Conservation (phyloP, 2,113 vertebrate genomes). For the Stomatorhinus ivindoensis region DNA sequence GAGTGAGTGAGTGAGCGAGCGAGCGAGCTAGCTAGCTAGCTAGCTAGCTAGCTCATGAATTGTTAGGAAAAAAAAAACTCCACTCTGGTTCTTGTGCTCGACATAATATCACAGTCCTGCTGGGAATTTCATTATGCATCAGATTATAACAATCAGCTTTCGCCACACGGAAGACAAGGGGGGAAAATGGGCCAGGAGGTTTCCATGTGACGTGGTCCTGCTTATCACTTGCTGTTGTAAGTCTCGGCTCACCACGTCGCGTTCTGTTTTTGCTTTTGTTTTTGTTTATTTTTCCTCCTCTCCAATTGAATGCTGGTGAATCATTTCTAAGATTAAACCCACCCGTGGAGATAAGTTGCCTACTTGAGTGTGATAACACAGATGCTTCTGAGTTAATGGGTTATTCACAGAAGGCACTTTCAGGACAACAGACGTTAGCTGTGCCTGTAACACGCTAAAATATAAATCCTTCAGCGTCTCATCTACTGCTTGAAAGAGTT, state of each 20-base stretch:
- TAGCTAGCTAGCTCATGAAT: not conserved
- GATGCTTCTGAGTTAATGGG: not conserved
- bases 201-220: not conserved
- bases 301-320: not conserved
- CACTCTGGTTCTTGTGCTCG: not conserved
- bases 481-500: not conserved
- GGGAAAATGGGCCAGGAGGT: not conserved
- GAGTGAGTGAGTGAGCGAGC: not conserved
- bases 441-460: not conserved
- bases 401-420: not conserved
- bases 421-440: not conserved
- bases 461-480: not conserved
- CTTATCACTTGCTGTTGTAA: conserved; percentile 12
- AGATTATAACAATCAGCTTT: conserved; percentile 32
- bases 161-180: not conserved
- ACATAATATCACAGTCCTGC: conserved; percentile 22
- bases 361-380: conserved; percentile 13
- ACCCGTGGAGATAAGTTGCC: conserved; percentile 1
- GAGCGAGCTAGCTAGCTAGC: not conserved
- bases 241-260: not conserved
- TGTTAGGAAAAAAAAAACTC: conserved; percentile 3
- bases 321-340: conserved; percentile 12
- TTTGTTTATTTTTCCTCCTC: not conserved
- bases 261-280: not conserved
- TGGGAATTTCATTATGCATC: conserved; percentile 33